Base-by-base conservation (phyloP, 2,113 vertebrate genomes). In the Oreotrochilus melanogaster region DNA sequence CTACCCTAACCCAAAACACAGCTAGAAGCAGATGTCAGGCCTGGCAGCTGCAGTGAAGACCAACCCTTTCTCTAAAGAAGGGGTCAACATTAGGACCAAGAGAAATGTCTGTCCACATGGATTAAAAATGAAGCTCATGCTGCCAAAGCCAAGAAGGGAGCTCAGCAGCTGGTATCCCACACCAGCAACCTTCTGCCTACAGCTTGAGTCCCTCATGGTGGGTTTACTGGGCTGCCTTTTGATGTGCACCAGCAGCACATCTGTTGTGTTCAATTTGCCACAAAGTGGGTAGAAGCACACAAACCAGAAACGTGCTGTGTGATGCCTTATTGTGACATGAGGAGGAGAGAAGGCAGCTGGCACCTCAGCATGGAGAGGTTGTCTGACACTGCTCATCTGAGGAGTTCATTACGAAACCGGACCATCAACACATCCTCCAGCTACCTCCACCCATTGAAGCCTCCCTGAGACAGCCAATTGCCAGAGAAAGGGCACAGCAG, bases 181-280 rank as follows among this genome's bases (percentile, higher is more conserved):
- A 37, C 4, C 78, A 78, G 19, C 6, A 1, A 10, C 45, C 22
- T 61, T 81, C 73, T 33, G 18, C 66, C 72, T 16, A 9, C 8
- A 25, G 22, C 48, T 3, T 3, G 42, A 21, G 57, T 17, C 7
- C 3, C 0, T 10, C 3, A 3, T 6, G 18, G 66, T 5, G 27
- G 33, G 74, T 69, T 45, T 79, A 25, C 60, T 27, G 2, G 65
- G 43, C 75, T 56, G 54, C 33, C 67, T 72, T 78, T 67, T 53
- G 76, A 65, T 37, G 66, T 37, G 70, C 80, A 3, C 70, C 58
- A 88, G 79, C 79, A 42, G 82, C 56, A 19, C 56, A 75, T 33
- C 25, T 3, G 5, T 70, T 18, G 35, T 12, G 64, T 1, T 25
- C 45, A 61, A 42, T 75, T 28, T 50, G 57, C 24, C 6, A 0